Conservation (phyloP, 2,113 vertebrate species). For the Mesoclemmys tuberculata region DNA sequence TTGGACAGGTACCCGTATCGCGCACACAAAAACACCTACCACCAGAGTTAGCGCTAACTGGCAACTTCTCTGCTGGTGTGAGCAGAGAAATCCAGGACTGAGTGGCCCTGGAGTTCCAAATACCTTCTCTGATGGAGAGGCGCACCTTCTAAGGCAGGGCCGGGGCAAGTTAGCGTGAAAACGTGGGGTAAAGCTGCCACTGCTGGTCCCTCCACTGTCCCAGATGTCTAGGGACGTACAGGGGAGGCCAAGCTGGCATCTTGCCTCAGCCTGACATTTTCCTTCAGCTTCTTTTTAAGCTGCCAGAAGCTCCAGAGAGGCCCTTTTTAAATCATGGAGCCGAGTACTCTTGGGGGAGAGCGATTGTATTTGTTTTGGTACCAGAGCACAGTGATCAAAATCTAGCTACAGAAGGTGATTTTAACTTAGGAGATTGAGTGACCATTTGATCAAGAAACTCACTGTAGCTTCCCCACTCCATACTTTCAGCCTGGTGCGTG, state of each 20-base stretch:
- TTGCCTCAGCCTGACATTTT: background rate
- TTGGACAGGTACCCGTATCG: background rate
- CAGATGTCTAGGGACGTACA: background rate
- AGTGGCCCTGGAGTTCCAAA: background rate
- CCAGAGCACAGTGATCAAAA: background rate
- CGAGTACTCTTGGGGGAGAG: background rate
- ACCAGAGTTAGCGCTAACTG: background rate
- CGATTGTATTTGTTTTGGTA: background rate
- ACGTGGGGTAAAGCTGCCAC: background rate
- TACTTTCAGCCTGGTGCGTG: background rate
- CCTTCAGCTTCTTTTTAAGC: background rate
- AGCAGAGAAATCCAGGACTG: background rate
- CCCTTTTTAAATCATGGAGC: background rate
- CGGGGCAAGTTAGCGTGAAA: background rate
- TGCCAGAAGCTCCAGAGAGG: background rate
- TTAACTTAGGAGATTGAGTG: background rate
- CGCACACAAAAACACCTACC: background rate
- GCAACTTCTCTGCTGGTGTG: background rate
- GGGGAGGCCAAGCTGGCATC: background rate
- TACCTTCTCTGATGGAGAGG: background rate
- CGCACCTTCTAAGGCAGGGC: background rate
- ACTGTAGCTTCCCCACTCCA: background rate
- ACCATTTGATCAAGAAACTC: background rate
- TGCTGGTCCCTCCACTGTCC: no score
- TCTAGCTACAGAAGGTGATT: background rate